These are phyloP conservation scores for Daphoenositta chrysoptera DNA, from an alignment of 2,113 vertebrate genomes.

Conservation along the genomic window DNA sequence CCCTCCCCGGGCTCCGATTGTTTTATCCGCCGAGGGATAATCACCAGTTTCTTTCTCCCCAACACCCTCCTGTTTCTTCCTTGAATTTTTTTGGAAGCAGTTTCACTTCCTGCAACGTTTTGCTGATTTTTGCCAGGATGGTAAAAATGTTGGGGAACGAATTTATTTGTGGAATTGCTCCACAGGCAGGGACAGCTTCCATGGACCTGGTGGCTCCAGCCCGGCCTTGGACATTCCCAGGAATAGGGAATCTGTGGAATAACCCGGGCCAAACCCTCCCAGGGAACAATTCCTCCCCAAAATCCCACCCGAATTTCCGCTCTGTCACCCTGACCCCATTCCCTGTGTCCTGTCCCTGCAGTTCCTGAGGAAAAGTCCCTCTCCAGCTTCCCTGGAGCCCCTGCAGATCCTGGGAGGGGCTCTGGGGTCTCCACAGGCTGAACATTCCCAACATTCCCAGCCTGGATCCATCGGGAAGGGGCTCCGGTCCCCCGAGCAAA, in stretches of 20 bases:
- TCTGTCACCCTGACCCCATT: neutral
- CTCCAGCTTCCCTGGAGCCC: neutral
- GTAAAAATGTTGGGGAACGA: neutral
- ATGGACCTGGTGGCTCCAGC: neutral
- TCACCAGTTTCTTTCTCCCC: neutral
- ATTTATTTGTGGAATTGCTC: neutral
- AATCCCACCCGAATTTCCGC: neutral
- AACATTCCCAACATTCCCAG: neutral
- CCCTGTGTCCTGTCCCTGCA: too few relatives aligned
- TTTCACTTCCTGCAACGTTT: neutral
- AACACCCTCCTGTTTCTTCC: conserved; percentile 8
- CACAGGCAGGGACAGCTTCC: neutral
- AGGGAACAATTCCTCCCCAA: neutral
- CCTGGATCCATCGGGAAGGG: neutral
- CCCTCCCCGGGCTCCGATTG: neutral
- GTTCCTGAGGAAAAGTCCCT: neutral
- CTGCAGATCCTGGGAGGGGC: neutral
- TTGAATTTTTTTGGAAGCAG: neutral
- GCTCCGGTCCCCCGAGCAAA: neutral
- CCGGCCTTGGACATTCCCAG: too few relatives aligned
- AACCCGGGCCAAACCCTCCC: neutral
- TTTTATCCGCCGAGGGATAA: neutral
- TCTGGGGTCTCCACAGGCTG: neutral
- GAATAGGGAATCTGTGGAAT: neutral
- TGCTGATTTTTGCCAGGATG: neutral